These are phyloP conservation scores for Poecilia velifera DNA, from an alignment of 2,797 vertebrate species.

Conservation along the genomic window DNA sequence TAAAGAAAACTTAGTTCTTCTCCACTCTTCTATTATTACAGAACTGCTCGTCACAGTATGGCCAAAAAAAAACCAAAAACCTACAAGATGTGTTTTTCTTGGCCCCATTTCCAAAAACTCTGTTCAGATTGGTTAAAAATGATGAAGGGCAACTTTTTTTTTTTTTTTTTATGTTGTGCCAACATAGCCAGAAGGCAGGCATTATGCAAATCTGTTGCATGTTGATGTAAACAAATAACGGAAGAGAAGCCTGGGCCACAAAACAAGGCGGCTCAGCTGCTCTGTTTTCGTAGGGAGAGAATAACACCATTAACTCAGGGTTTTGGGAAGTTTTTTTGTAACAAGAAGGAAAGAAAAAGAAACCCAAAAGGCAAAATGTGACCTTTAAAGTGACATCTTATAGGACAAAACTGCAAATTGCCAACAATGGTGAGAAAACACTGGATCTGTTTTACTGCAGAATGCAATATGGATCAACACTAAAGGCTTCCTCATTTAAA, in stretches of 20 bases:
- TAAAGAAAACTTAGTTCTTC: background rate
- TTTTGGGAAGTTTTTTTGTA: background rate
- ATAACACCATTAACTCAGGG: background rate
- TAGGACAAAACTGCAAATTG: conserved; percentile 8
- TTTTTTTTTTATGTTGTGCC: background rate
- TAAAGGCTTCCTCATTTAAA: background rate
- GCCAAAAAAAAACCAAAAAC: background rate
- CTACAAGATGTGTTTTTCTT: background rate
- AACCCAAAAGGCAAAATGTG: background rate
- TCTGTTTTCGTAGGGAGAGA: background rate
- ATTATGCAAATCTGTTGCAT: conserved; percentile 12
- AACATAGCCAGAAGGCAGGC: conserved; percentile 13
- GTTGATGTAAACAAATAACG: background rate
- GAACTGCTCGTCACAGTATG: background rate
- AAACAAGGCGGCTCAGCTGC: background rate
- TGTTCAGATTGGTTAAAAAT: conserved; percentile 4
- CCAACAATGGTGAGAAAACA: background rate
- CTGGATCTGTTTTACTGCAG: background rate
- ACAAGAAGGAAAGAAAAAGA: background rate
- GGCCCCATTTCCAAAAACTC: background rate
- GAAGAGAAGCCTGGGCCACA: background rate
- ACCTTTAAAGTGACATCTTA: conserved; percentile 1
- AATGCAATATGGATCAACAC: background rate
- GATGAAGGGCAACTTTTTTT: background rate
- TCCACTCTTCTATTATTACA: background rate